phyloP scores from a whole-genome alignment of 1,140 invertebrate genomes.

The Aphidius ervi region DNA sequence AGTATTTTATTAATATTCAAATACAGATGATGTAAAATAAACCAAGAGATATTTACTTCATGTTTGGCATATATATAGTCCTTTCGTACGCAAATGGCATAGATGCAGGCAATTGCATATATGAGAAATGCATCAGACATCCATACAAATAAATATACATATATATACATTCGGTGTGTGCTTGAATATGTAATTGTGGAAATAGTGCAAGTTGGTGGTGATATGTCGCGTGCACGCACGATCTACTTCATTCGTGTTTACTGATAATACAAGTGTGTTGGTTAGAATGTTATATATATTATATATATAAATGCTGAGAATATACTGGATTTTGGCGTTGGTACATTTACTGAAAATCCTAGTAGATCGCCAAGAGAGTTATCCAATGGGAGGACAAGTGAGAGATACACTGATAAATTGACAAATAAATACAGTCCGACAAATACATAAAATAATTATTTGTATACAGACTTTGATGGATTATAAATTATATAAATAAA shows the following conservation, averaged over 20 bases:
- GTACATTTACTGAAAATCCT: background rate
- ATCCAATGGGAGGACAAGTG: too few species aligned
- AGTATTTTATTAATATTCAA: too few species aligned
- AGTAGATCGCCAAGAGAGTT: background rate
- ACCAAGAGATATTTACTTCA: too few species aligned
- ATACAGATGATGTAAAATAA: too few species aligned
- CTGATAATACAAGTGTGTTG: slow-evolving; percentile 12
- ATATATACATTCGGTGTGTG: background rate
- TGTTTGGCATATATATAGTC: background rate
- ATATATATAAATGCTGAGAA: background rate
- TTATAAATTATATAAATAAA: too few species aligned
- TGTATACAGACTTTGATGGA: too few species aligned
- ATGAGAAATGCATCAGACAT: slow-evolving; percentile 16
- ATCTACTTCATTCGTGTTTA: slow-evolving; percentile 25
- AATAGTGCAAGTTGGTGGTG: slow-evolving; percentile 4
- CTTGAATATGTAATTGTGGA: background rate
- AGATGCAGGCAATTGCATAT: slow-evolving; percentile 21
- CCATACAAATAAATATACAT: background rate
- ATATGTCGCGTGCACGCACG: slow-evolving; percentile 24
- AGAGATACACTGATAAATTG: too few species aligned
- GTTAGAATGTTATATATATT: too few species aligned
- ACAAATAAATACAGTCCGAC: too few species aligned
- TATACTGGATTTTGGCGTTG: background rate
- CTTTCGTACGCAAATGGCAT: slow-evolving; percentile 6
- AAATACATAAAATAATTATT: too few species aligned